Percentiles rank a stretch among this genome's conserved stretches.
Evolutionary conservation across 2,888 invertebrate genomes (phyloP).

Genomic region (Drosophila neonasuta): DNA sequence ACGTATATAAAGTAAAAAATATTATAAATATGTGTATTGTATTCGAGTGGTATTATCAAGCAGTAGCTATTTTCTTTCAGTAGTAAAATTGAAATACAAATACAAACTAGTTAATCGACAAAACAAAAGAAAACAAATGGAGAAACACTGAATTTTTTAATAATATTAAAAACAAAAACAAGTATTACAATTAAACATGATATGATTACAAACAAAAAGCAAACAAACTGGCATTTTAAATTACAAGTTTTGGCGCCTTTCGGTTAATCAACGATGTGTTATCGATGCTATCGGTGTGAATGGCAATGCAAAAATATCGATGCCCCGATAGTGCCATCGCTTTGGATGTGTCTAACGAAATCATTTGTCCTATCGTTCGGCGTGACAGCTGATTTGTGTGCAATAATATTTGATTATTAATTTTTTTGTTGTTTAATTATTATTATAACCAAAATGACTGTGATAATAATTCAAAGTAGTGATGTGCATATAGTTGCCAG

Average conservation of each 20-base stretch:
- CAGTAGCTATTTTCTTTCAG: constrained; percentile 63
- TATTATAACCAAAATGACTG: constrained; percentile 27
- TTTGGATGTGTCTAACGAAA: background rate
- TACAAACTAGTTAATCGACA: constrained; percentile 66
- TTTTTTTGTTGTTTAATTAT: background rate
- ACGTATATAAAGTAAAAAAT: constrained; percentile 27
- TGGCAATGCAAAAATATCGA: too few relatives aligned
- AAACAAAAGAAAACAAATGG: constrained; percentile 23
- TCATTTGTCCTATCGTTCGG: background rate
- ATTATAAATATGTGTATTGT: constrained; percentile 37
- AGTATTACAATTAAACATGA: constrained; percentile 63
- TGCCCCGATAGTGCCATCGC: background rate
- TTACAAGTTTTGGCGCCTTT: constrained; percentile 6
- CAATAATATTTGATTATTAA: background rate
- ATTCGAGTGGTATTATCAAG: constrained; percentile 61
- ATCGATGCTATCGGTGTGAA: constrained; percentile 21
- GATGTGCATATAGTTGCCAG: constrained; percentile 12
- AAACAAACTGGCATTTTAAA: constrained; percentile 8
- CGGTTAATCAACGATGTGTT: too few relatives aligned
- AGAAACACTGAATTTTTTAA: constrained; percentile 61
- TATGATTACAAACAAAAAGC: constrained; percentile 51
- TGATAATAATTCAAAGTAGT: constrained; percentile 23
- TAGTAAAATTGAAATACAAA: constrained; percentile 67
- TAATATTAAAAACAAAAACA: constrained; percentile 52
- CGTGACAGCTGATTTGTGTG: constrained; percentile 4